These are phyloP conservation scores for Dioctria linearis DNA, from an alignment of 2,888 invertebrate species.

Conservation along the genomic window DNA sequence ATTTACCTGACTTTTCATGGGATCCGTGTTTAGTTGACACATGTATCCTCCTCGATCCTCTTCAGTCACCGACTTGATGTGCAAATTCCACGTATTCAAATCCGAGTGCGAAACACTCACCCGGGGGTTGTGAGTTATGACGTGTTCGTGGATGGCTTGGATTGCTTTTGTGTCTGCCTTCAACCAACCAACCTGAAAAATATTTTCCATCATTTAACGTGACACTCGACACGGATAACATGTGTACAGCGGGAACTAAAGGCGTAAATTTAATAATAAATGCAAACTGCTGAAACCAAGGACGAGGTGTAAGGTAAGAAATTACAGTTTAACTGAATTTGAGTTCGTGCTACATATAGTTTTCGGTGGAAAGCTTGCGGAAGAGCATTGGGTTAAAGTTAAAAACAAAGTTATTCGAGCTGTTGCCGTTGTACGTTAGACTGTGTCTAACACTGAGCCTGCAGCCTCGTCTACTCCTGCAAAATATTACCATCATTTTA, in stretches of 20 bases:
- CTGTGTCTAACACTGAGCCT: background rate
- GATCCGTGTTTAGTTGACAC: slow-evolving; percentile 96
- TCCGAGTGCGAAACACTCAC: slow-evolving; percentile 89
- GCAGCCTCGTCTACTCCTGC: background rate
- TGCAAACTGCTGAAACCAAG: slow-evolving; percentile 14
- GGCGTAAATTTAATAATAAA: slow-evolving; percentile 45
- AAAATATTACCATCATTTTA: slow-evolving; percentile 19
- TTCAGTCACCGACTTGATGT: slow-evolving; percentile 88
- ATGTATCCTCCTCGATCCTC: slow-evolving; percentile 93
- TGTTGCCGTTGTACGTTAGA: slow-evolving; percentile 19
- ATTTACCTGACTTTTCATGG: slow-evolving; percentile 93
- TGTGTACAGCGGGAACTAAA: slow-evolving; percentile 33
- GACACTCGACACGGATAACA: slow-evolving; percentile 9
- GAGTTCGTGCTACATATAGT: slow-evolving; percentile 26
- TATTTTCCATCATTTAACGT: slow-evolving; percentile 22
- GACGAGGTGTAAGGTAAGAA: slow-evolving; percentile 46
- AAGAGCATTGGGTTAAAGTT: slow-evolving; percentile 29
- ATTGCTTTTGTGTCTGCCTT: slow-evolving; percentile 94
- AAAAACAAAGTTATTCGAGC: slow-evolving; percentile 48
- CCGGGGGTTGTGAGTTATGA: slow-evolving; percentile 92
- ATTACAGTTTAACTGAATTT: slow-evolving; percentile 52
- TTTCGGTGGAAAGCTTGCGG: slow-evolving; percentile 34
- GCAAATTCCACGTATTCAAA: slow-evolving; percentile 90
- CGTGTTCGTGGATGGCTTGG: slow-evolving; percentile 92
- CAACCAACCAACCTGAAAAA: slow-evolving; percentile 89